Evolutionary conservation across 2,888 invertebrate species (phyloP).

Genomic region (Chorisops tibialis): DNA sequence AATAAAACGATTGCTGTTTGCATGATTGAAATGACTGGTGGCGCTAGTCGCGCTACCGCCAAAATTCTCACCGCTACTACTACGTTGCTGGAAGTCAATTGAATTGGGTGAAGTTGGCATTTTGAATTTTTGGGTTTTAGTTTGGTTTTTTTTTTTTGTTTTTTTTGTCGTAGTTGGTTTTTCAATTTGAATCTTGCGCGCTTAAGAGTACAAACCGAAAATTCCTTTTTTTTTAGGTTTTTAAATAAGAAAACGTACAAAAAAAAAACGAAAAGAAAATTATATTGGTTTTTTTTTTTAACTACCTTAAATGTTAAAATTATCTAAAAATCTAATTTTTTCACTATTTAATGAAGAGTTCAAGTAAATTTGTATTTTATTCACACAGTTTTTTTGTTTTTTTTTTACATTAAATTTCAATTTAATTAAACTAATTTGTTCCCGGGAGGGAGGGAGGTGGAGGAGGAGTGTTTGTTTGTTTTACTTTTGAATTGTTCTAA

Average conservation of each 20-base stretch:
- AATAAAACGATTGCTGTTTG: background rate
- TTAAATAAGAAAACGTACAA: too few species aligned
- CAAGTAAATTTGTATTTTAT: too few species aligned
- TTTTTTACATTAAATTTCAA: background rate
- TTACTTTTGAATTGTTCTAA: background rate
- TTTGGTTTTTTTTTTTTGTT: background rate
- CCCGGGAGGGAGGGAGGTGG: background rate
- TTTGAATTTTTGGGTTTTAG: constrained; percentile 4
- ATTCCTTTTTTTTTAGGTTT: too few species aligned
- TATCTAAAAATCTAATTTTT: too few species aligned
- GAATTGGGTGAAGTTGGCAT: constrained; percentile 29
- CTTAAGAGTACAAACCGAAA: too few species aligned
- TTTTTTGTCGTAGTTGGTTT: background rate
- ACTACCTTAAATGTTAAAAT: too few species aligned
- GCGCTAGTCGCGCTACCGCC: background rate
- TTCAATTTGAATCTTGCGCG: too few species aligned
- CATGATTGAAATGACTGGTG: too few species aligned
- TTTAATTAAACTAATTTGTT: background rate
- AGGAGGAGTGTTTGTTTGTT: background rate
- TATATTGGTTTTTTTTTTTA: too few species aligned
- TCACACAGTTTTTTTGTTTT: constrained; percentile 5
- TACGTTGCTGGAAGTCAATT: constrained; percentile 27
- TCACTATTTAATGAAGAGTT: too few species aligned
- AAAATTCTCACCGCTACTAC: background rate
- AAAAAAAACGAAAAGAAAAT: too few species aligned